Evolutionary conservation across 2,113 vertebrate genomes (phyloP).

Genomic region (Charadrius vociferus): DNA sequence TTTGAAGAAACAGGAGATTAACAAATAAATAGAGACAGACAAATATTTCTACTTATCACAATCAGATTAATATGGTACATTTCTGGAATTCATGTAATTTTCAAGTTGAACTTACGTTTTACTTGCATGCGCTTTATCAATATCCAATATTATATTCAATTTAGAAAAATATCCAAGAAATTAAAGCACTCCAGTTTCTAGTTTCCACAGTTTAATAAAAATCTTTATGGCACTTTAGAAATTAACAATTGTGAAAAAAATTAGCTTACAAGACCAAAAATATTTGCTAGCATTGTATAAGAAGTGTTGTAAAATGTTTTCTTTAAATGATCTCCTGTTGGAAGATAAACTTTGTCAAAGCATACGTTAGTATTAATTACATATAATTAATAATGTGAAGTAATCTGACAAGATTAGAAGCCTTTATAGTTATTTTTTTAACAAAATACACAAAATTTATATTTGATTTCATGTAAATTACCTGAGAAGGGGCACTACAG

Average conservation of each 20-base stretch:
- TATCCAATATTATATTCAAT: background rate
- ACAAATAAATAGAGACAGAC: background rate
- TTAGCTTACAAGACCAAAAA: background rate
- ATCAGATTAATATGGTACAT: background rate
- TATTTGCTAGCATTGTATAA: background rate
- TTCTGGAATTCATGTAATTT: background rate
- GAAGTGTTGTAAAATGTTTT: background rate
- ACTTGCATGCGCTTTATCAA: background rate
- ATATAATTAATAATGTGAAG: background rate
- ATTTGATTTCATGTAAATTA: constrained; percentile 41
- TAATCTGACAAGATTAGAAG: background rate
- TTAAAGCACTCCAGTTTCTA: background rate
- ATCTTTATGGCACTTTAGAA: background rate
- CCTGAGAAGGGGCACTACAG: constrained; percentile 97
- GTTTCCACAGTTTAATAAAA: background rate
- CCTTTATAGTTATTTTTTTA: background rate
- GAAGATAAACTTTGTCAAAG: background rate
- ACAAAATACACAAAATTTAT: background rate
- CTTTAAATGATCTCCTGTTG: background rate
- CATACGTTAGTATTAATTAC: rapidly evolving
- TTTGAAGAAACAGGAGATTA: background rate
- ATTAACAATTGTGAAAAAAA: background rate
- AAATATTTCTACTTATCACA: background rate
- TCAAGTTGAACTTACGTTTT: background rate
- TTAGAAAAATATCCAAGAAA: background rate